Base-by-base conservation (phyloP, 1,140 invertebrate species). In the Drosophila malerkotliana region DNA sequence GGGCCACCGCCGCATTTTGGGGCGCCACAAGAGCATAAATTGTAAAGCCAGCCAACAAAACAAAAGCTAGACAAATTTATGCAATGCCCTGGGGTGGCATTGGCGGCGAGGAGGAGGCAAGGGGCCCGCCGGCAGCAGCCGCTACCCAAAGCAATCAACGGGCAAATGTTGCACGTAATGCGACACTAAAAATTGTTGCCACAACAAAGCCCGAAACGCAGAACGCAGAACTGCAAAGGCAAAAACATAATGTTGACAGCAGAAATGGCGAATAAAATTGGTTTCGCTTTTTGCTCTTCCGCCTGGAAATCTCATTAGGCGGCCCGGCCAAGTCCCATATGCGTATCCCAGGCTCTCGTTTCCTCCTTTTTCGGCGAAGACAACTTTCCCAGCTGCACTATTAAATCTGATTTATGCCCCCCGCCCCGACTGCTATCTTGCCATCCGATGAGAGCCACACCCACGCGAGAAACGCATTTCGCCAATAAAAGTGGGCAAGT, bases 331-430 rank as follows among this genome's bases (percentile, higher is more conserved):
- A 72, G 80, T 75, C 57, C 60, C 58, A 63, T 55, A 56, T 72
- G 68, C 72, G 71, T 74, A 73, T 56, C 15, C 37, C 69, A 41
- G 49, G 37, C 49, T 52, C 53, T 57, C 49, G 10, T 18, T 28
- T 14, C 26, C 26, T 52, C 9, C 12, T 53, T 45, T 44, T 76
- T 59, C 66, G 37, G 41, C 45, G 28, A 71, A 59, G 71, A 64
- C 72, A 64, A 54, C 67, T 77, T 45, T 63, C 57, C 67, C 82
- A 81, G 82, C 82, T 78, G 73, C 60, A 79, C 82, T 85, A 87
- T 85, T 85, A 85, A 85, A 87, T 75, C 77, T 87, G 81, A 85
- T 85, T 85, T 85, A 85, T 85, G 69, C 61, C 28, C 71, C 39
- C 39, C 68, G 52, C 2, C 21, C 21, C 21, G 21, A 3, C 21